Evolutionary conservation across 2,888 invertebrate genomes (phyloP).

Genomic region (Drosophila prolongata): DNA sequence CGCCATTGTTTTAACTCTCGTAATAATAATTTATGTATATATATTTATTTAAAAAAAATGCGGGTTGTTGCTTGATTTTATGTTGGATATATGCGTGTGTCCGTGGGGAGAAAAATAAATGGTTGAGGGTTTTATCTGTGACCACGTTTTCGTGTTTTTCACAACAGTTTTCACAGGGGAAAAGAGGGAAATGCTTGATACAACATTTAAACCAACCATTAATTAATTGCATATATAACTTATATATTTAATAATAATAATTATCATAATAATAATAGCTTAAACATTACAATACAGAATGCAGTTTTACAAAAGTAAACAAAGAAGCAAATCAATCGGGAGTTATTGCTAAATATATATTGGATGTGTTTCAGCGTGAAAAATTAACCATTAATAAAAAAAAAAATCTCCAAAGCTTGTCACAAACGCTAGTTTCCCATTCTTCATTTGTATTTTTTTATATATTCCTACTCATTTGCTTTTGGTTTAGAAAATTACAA

Average conservation of each 20-base stretch:
- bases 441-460: conserved; percentile 13
- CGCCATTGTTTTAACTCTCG: conserved; percentile 63
- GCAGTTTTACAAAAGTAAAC: conserved; percentile 67
- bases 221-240: conserved; percentile 64
- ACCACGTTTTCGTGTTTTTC: conserved; percentile 11
- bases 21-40: conserved; percentile 66
- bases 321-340: conserved; percentile 29
- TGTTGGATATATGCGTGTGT: conserved; percentile 48
- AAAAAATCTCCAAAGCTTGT: conserved; percentile 5
- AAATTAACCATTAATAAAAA: conserved; percentile 29
- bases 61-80: conserved; percentile 55
- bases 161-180: conserved; percentile 35
- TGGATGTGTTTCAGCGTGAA: conserved; percentile 37
- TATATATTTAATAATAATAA: conserved; percentile 76
- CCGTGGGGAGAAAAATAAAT: conserved; percentile 17
- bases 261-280: conserved; percentile 70
- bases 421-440: conserved; percentile 14
- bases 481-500: conserved; percentile 71
- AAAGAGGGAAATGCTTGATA: conserved; percentile 37
- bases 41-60: conserved; percentile 60
- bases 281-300: conserved; percentile 73
- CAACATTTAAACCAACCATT: conserved; percentile 46
- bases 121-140: conserved; percentile 14
- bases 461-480: conserved; percentile 24
- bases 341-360: conserved; percentile 23